phyloP scores from a whole-genome alignment of 2,113 vertebrate species.

The Crotalus helleri region DNA sequence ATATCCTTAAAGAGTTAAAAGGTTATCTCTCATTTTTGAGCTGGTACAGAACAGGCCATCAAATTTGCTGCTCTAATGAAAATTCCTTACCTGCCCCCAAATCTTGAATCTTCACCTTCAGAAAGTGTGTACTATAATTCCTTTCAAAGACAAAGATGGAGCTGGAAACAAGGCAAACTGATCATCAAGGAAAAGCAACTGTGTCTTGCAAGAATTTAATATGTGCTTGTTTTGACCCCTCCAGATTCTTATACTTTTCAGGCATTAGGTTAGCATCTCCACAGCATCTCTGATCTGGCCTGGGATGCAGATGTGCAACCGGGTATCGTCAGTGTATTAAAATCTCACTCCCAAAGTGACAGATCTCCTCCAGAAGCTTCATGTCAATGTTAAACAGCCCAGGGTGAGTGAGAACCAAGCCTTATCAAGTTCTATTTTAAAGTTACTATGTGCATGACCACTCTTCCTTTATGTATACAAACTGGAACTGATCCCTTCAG shows the following conservation, averaged over 20 bases:
- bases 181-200: not conserved
- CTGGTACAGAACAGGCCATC: not conserved
- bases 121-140: not conserved
- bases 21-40: not conserved
- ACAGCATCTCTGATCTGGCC: not conserved
- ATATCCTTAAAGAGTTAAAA: not conserved
- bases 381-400: not conserved
- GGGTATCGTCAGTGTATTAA: not conserved
- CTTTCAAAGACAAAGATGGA: not conserved
- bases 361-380: not conserved
- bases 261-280: not conserved
- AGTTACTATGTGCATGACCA: not conserved
- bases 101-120: not conserved
- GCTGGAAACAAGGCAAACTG: not conserved
- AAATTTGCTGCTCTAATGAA: not conserved
- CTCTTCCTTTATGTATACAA: not conserved
- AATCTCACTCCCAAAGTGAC: not conserved
- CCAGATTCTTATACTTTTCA: not conserved
- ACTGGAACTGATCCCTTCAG: not conserved
- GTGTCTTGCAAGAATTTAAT: not conserved
- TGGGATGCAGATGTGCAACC: not conserved
- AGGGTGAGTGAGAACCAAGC: not conserved
- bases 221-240: not conserved
- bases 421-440: not conserved
- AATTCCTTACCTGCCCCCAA: not conserved